phyloP scores from a whole-genome alignment of 2,113 vertebrate species.

The Mesitornis unicolor region DNA sequence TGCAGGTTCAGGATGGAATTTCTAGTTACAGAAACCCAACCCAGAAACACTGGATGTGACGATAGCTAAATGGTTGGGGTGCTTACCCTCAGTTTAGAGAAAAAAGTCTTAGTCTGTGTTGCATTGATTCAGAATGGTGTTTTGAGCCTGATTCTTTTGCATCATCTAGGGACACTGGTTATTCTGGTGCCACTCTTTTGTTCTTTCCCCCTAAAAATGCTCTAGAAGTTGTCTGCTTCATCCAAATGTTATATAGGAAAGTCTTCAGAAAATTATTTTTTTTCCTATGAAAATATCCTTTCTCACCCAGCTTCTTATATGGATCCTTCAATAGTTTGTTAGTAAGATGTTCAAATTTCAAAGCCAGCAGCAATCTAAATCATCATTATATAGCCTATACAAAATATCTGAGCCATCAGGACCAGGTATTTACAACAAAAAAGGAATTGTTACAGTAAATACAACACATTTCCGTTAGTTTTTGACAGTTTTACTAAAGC shows the following conservation, averaged over 20 bases:
- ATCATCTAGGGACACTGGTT: neutral
- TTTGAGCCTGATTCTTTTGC: neutral
- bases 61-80: neutral
- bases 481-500: constrained; percentile 11
- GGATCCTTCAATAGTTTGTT: neutral
- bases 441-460: neutral
- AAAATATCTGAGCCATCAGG: neutral
- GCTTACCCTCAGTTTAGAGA: neutral
- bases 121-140: neutral
- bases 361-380: neutral
- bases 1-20: constrained; percentile 7
- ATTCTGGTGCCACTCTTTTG: neutral
- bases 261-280: neutral
- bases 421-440: constrained; percentile 39
- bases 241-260: neutral
- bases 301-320: neutral
- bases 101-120: neutral
- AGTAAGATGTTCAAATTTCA: constrained; percentile 1
- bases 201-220: neutral
- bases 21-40: neutral
- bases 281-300: neutral
- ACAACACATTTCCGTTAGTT: neutral
- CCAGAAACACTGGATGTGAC: neutral
- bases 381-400: neutral
- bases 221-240: neutral